Base-by-base conservation (phyloP, 2,888 invertebrate species). In the Pollenia labialis region DNA sequence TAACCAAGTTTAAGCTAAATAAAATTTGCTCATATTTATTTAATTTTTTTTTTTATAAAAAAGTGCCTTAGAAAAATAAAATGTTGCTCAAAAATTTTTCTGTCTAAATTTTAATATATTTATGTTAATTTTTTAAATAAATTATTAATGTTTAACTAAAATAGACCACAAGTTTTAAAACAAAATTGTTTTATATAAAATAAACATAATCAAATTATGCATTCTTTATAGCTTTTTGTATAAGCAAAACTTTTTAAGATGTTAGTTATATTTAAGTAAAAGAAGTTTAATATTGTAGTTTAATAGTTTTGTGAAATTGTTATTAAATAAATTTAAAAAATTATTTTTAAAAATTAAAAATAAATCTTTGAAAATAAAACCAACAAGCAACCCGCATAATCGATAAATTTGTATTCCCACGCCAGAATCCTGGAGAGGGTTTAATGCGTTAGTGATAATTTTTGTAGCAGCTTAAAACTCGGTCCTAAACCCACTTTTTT, bases 31-130 rank as follows among this genome's bases (percentile, higher is more conserved):
- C 74, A 40, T 72, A 76, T 14, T 58, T 40, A 32, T 32, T 7
- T 18, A 9, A 40, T 3, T 11, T 42, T 64, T 23, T 23, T 14
- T 58, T 56, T 44, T 42, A 16, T 23, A 74, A n/a, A 52, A 68
- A 66, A 74, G 85, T 87, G 87, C 85, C 87, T 85, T 83, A 69
- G 54, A 18, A 56, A 50, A 80, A 2, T n/a, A 54, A 76, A 42
- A 60, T 52, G 0, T 85, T 86, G 88, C 86, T 85, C 84, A 81
- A 77, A 44, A 54, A 23, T 48, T 71, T 54, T 42, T 66, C 60
- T 52, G 14, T 52, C 1, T 23, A 50, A 50, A 14, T 12, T 18
- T 23, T 58, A 50, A 44, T 54, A 14, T 12, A 14, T 66, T 42
- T 66, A 54, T 40, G 64, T 18, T n/a, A 9, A 76, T 68, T 79